phyloP scores from a whole-genome alignment of 2,888 invertebrate species.

The Arctia plantaginis region DNA sequence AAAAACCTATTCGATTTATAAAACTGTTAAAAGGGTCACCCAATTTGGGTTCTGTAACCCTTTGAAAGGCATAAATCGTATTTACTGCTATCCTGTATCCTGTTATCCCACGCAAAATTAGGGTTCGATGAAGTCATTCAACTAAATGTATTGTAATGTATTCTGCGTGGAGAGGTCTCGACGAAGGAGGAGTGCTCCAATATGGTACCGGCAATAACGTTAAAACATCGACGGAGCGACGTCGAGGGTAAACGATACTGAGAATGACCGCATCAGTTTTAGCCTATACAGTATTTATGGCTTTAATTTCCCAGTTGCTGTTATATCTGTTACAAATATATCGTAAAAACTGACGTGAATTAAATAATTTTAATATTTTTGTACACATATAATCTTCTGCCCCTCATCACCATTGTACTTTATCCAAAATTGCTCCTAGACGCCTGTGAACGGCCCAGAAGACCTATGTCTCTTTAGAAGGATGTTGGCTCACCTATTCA shows the following conservation, averaged over 20 bases:
- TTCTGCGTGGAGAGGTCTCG: slow-evolving; percentile 22
- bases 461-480: no score
- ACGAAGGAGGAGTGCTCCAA: neutral
- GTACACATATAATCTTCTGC: no score
- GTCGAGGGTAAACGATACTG: neutral
- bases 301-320: neutral
- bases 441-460: no score
- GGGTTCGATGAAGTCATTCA: slow-evolving; percentile 11
- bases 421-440: neutral
- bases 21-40: neutral
- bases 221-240: neutral
- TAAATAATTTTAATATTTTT: neutral
- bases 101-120: neutral
- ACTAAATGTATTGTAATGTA: slow-evolving; percentile 41
- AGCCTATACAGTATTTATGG: neutral
- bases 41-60: neutral
- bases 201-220: neutral
- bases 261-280: no score
- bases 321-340: neutral
- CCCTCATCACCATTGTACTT: neutral
- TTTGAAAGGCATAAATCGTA: neutral
- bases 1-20: neutral
- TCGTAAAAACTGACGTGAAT: neutral
- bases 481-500: no score
- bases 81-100: neutral